phyloP scores from a whole-genome alignment of 2,888 invertebrate species.

The Orthosia gothica region DNA sequence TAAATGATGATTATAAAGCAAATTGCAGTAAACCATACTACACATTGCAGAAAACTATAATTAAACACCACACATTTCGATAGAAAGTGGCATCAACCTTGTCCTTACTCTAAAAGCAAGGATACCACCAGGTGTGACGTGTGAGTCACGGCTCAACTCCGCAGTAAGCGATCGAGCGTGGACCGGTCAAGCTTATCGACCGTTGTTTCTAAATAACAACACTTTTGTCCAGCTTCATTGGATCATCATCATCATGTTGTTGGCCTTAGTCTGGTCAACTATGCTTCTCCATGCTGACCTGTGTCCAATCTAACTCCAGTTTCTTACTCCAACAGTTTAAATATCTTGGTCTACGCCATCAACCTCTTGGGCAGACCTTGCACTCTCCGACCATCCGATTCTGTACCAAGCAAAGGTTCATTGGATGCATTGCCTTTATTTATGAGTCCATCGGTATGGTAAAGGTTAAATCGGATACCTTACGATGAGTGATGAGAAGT shows the following conservation, averaged over 20 bases:
- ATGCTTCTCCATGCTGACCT: too few species aligned
- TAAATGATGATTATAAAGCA: background rate
- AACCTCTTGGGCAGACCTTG: too few species aligned
- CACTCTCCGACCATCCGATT: too few species aligned
- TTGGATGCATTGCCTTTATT: background rate
- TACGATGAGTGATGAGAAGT: background rate
- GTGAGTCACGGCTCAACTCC: conserved; percentile 24
- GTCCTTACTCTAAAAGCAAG: conserved; percentile 38
- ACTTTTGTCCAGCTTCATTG: background rate
- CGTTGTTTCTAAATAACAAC: conserved; percentile 11
- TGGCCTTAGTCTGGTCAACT: too few species aligned
- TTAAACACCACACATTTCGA: background rate
- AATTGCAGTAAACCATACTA: background rate
- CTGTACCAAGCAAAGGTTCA: too few species aligned
- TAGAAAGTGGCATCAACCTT: conserved; percentile 16
- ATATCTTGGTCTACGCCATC: too few species aligned
- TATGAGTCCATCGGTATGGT: background rate
- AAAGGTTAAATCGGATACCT: background rate
- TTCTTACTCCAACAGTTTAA: too few species aligned
- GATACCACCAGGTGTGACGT: conserved; percentile 33
- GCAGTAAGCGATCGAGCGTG: conserved; percentile 1
- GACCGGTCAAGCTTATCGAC: conserved; percentile 14
- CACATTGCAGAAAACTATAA: background rate
- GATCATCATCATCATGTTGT: background rate
- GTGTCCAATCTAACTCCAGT: too few species aligned